Evolutionary conservation across 2,113 vertebrate species (phyloP).

Genomic region (Thomomys bottae): DNA sequence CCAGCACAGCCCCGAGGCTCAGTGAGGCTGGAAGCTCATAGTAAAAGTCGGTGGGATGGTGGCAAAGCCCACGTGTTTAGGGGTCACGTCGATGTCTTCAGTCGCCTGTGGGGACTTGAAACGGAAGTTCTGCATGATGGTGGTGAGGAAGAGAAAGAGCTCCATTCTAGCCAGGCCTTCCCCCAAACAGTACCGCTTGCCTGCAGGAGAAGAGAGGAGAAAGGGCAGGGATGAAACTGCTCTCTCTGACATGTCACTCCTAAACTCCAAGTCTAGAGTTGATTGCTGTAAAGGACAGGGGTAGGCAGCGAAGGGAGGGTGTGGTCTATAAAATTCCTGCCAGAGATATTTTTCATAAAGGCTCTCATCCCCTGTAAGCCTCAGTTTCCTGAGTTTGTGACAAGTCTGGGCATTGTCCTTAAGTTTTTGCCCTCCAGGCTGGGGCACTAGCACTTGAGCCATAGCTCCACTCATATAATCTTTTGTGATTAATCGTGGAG

Average conservation of each 20-base stretch:
- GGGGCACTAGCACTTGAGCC: no score
- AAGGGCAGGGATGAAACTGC: fast-evolving
- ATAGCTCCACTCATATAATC: no score
- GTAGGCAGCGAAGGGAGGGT: no score
- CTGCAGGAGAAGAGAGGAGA: slow-evolving; percentile 6
- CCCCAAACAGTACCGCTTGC: slow-evolving; percentile 75
- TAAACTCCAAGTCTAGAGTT: fast-evolving
- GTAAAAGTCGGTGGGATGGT: slow-evolving; percentile 66
- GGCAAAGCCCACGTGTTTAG: slow-evolving; percentile 61
- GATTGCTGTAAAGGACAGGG: not conserved
- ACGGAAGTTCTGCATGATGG: slow-evolving; percentile 75
- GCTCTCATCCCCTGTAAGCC: not conserved
- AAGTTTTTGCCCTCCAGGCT: no score
- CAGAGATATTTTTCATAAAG: not conserved
- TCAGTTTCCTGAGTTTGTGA: not conserved
- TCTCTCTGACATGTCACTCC: not conserved
- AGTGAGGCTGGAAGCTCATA: slow-evolving; percentile 60
- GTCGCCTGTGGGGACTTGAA: slow-evolving; percentile 49
- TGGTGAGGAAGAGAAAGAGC: slow-evolving; percentile 74
- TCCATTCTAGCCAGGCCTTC: slow-evolving; percentile 76
- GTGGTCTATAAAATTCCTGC: no score
- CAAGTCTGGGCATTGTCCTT: no score
- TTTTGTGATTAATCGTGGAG: no score
- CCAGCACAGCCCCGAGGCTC: not conserved
- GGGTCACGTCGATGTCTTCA: slow-evolving; percentile 64